Conservation (phyloP, 2,113 vertebrate species). For the Corvus cornix region DNA sequence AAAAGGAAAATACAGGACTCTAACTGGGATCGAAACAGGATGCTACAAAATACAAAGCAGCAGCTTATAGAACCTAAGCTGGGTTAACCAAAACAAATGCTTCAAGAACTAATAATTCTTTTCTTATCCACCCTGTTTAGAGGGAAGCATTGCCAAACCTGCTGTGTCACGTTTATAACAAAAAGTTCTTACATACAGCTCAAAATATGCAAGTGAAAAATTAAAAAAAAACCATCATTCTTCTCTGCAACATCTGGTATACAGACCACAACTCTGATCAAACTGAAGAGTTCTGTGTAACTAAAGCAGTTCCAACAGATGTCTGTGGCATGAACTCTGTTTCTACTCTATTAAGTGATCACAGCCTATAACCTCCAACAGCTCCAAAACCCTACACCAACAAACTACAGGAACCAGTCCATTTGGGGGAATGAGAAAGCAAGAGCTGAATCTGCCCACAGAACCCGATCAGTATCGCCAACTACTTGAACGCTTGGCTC, state of each 20-base stretch:
- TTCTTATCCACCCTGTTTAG: not conserved
- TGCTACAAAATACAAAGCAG: not conserved
- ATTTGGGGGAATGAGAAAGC: not conserved
- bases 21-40: not conserved
- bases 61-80: not conserved
- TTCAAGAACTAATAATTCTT: not conserved
- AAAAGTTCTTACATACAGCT: constrained; percentile 6
- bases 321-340: not conserved
- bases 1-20: not conserved
- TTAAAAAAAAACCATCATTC: not conserved
- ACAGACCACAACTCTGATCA: not conserved
- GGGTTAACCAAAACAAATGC: not conserved
- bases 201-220: constrained; percentile 44
- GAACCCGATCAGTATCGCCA: rapidly evolving
- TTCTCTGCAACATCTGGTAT: constrained; percentile 5
- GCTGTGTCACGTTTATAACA: constrained; percentile 14
- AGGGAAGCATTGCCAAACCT: constrained; percentile 11
- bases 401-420: not conserved
- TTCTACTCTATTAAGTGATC: not conserved
- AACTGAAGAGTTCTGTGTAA: not conserved
- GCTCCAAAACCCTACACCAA: not conserved
- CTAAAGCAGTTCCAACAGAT: not conserved
- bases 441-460: not conserved
- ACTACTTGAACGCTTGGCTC: not conserved
- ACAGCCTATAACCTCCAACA: not conserved